Base-by-base conservation (phyloP, 2,113 vertebrate species). In the Pluvianellus socialis region DNA sequence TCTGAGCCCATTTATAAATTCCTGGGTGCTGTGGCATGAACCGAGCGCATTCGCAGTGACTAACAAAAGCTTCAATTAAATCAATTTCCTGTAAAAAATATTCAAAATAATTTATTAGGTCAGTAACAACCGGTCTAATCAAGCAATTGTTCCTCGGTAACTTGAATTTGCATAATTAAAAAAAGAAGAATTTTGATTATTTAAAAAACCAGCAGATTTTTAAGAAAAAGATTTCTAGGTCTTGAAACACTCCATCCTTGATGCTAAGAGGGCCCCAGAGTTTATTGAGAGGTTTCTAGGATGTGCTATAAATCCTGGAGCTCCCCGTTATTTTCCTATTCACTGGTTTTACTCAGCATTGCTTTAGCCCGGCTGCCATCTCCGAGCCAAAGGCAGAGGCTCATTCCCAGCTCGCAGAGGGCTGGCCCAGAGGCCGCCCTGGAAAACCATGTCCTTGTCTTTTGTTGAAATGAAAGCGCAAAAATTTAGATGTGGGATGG, bases 1-100 rank as follows among this genome's bases (percentile, higher is more conserved):
- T 98, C 97, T 65, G 77, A 97, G 98, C 98, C 98, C 98, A 98
- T 99, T 99, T 98, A 98, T 98, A 98, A 98, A 98, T 97, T 98
- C 98, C 95, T 98, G 97, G 96, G 96, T 95, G 97, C 95, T 65
- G 96, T 96, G 96, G 97, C 96, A 94, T 96, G 97, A 98, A 96
- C 97, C n/a, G 88, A 97, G 97, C 27, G 16, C 95, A 96, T 97
- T 96, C 76, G 13, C 90, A 66, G 92, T 55, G 77, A 91, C 97
- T 97, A 98, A 98, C 97, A 97, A 98, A 97, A 97, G 97, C 92
- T 96, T 97, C 97, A 98, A 98, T 98, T 98, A 98, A 98, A 98
- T 98, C 93, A 98, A 96, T 98, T 98, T 98, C 95, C 93, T 97
- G 85, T 97, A 96, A 96, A 96, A 94, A 94, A 95, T 96, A 94